Evolutionary conservation across 2,888 invertebrate species (phyloP).

Genomic region (Lottia gigantea): DNA sequence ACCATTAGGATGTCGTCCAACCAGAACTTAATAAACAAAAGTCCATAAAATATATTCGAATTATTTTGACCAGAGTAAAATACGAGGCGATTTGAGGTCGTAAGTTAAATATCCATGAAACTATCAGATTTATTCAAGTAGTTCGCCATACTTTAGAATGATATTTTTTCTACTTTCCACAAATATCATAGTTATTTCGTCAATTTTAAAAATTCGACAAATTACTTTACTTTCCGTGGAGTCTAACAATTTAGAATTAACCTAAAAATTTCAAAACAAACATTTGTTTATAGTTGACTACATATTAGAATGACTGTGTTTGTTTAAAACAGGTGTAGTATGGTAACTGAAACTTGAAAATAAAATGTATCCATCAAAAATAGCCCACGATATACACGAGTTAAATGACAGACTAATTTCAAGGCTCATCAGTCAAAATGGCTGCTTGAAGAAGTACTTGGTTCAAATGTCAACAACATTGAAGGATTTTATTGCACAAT

Average conservation of each 20-base stretch:
- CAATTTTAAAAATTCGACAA: neutral
- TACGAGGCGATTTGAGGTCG: neutral
- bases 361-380: too few species aligned
- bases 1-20: neutral
- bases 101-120: neutral
- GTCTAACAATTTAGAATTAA: neutral
- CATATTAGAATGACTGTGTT: neutral
- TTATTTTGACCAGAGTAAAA: slow-evolving; percentile 4
- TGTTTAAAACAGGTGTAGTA: slow-evolving; percentile 1
- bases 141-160: too few species aligned
- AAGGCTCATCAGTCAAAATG: slow-evolving; percentile 5
- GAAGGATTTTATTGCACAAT: too few species aligned
- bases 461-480: too few species aligned
- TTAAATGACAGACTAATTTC: slow-evolving; percentile 3
- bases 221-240: neutral
- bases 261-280: slow-evolving; percentile 5
- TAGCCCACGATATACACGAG: neutral
- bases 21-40: slow-evolving; percentile 3
- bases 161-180: neutral
- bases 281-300: neutral
- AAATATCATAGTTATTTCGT: neutral
- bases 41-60: neutral
- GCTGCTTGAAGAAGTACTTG: too few species aligned
- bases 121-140: too few species aligned
- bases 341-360: too few species aligned